Evolutionary conservation across 1,140 invertebrate species (phyloP), one percentile per base, ranked within the genome.

Genomic region (Heliothis virescens): DNA sequence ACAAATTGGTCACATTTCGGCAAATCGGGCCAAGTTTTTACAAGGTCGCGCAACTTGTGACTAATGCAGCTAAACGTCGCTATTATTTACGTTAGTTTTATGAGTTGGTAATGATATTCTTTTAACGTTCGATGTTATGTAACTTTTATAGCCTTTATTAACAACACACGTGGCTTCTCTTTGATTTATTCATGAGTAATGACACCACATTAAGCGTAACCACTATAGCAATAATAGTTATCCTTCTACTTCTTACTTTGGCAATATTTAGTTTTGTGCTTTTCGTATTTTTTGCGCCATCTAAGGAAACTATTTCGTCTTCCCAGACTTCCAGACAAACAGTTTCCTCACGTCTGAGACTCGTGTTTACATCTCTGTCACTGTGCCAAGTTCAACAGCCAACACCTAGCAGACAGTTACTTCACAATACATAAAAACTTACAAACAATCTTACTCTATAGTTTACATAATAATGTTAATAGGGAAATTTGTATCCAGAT

Each of bases 21-120:
- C 57, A 60, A 74, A 74, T 59, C 60, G 47, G 77, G 77, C 67
- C 65, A 80, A 74, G 69, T 74, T 80, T 74, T 41, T n/a, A 13
- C 79, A 80, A 80, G 79, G 79, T 79, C 77, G 21, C 62, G 18
- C 65, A 67, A 47, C 41, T 26, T n/a, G 55, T 74, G 72, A 74
- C 53, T 74, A 74, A 74, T 74, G 12, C 72, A 26, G 18, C 48
- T 41, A 55, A 73, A n/a, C 47, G 18, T 34, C 60, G 48, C 55
- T 12, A 29, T 10, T 41, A 9, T 55, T 71, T 67, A 59, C 62
- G 18, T n/a, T 16, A 41, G 18, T 60, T 81, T 63, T 77, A 74
- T 16, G 16, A 59, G 7, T 50, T 77, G n/a, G 47, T 21, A 81
- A 48, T 76, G n/a, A n/a, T 50, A 21, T 80, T 12, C 41, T 53